These are phyloP conservation scores for Thaleichthys pacificus DNA, from an alignment of 2,797 vertebrate species.

Conservation along the genomic window DNA sequence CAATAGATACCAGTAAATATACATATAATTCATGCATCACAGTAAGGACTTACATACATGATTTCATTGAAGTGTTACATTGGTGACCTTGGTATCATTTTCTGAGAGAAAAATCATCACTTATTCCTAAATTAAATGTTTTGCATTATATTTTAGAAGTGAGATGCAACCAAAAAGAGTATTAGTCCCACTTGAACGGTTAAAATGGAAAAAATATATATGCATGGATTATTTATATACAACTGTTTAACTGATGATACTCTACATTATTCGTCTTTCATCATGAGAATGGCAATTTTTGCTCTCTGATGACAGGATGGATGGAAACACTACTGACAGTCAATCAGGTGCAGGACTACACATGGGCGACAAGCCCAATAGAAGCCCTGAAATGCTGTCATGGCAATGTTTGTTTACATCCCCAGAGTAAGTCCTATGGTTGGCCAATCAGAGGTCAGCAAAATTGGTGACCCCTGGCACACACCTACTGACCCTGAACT, in stretches of 20 bases:
- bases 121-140: conserved; percentile 4
- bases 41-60: not conserved
- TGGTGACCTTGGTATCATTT: not conserved
- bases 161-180: not conserved
- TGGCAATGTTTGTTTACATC: conserved; percentile 27
- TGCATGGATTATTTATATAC: not conserved
- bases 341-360: not conserved
- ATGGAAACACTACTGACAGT: not conserved
- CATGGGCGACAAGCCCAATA: not conserved
- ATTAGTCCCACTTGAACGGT: conserved; percentile 8
- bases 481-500: conserved; percentile 33
- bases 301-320: conserved; percentile 3
- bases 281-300: not conserved
- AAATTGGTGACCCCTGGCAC: conserved; percentile 21
- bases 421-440: conserved; percentile 7
- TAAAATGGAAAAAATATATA: not conserved
- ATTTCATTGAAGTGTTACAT: conserved; percentile 7
- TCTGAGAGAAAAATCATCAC: not conserved
- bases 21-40: conserved; percentile 1
- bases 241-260: not conserved
- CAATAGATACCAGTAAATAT: not conserved
- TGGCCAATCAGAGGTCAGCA: conserved; percentile 28
- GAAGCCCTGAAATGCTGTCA: not conserved
- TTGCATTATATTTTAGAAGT: not conserved
- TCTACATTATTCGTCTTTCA: not conserved